These are phyloP conservation scores for Myotis findleyi DNA, from an alignment of 2,797 vertebrate species.

Conservation along the genomic window DNA sequence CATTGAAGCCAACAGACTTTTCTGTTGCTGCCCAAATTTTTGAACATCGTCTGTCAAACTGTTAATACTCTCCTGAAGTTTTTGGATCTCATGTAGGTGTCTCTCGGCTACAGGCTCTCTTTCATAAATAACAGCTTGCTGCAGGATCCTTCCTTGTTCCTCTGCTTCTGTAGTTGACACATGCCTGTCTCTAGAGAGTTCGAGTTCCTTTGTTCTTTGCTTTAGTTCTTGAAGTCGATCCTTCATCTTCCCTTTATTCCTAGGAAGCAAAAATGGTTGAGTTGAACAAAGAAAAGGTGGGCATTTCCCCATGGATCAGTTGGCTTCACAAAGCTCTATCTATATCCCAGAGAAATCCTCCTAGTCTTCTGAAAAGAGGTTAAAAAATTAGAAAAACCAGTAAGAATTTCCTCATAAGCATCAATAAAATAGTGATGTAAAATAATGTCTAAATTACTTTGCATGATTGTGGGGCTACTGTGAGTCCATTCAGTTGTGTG, in stretches of 20 bases:
- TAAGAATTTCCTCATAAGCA: constrained; percentile 12
- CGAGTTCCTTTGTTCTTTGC: constrained; percentile 89
- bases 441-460: constrained; percentile 36
- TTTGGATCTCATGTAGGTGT: constrained; percentile 92
- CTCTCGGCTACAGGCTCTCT: constrained; percentile 93
- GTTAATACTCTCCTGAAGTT: constrained; percentile 91
- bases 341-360: constrained; percentile 7
- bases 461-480: neutral
- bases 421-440: neutral
- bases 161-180: constrained; percentile 80
- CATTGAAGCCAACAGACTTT: constrained; percentile 93
- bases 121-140: constrained; percentile 95
- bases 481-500: neutral
- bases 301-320: neutral
- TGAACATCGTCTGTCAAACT: constrained; percentile 91
- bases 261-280: constrained; percentile 59
- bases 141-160: constrained; percentile 86
- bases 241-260: constrained; percentile 87
- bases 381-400: constrained; percentile 10
- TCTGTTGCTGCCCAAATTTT: constrained; percentile 94
- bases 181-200: constrained; percentile 76
- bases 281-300: constrained; percentile 49
- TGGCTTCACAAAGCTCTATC: constrained; percentile 5
- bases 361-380: constrained; percentile 46
- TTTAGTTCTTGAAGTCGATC: constrained; percentile 95